Evolutionary conservation across 2,888 invertebrate species (phyloP), one percentile per base, ranked within the genome.

Genomic region (Mantis religiosa): DNA sequence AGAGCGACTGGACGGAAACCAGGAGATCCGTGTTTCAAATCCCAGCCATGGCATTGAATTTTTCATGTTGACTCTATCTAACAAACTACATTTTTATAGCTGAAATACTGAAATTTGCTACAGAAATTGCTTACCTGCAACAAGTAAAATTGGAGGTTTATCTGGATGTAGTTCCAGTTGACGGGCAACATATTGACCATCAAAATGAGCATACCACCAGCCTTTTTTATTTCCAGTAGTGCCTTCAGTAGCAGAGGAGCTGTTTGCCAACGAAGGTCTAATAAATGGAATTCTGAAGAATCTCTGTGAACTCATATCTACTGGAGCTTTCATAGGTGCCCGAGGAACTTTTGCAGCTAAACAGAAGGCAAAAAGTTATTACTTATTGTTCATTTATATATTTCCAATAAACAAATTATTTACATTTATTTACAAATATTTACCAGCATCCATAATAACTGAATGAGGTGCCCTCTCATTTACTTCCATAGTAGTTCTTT

Each of bases 121-220:
- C 6, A 71, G 4, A 20, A 7, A 47, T 12, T 83, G 20, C 85
- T 90, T 92, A 98, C 98, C 98, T 90, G 99, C 97, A 87, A 98
- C 95, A 91, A 99, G 94, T 88, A 99, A 94, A 91, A 98, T 97
- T 0, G 99, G 97, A 89, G 97, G 95, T 93, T 98, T 98, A 92
- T 98, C 98, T 0, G 98, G 98, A 93, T 98, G 98, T 91, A 99
- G 94, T 93, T 99, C 99, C 98, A 99, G 98, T 95, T 99, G 99
- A 1, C 99, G 94, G 12, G 98, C 98, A 85, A 99, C 98, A 95
- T 98, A 99, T 93, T 98, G 98, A 0, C 99, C 99, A 94, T 99
- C 98, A 94, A 99, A 99, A 94, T 99, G 99, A 83, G 99, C 99
- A 94, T 97, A 99, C 99, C 99, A 99, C 96, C 98, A 97, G 90